Conservation (phyloP, 1,140 invertebrate species). For the Homalodisca vitripennis region DNA sequence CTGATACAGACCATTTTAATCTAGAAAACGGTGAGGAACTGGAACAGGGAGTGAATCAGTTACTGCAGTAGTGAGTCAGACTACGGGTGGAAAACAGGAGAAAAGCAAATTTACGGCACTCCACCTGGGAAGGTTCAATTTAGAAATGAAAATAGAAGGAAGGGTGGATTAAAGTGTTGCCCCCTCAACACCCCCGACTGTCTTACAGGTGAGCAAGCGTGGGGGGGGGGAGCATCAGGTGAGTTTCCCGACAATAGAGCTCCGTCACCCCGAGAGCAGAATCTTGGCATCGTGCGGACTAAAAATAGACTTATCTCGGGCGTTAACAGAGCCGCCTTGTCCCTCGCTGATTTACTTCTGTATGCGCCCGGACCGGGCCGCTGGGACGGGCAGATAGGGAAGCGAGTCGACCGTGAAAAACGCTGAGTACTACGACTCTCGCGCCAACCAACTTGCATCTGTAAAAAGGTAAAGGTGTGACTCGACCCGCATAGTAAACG, state of each 20-base stretch:
- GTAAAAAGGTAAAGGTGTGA: constrained; percentile 11
- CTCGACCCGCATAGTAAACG: no score
- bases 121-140: constrained; percentile 5
- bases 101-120: not conserved
- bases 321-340: no score
- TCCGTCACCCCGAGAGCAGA: no score
- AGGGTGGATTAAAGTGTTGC: not conserved
- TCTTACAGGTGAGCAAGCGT: no score
- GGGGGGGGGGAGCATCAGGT: no score
- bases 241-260: not conserved
- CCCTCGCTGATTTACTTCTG: not conserved
- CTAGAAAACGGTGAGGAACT: no score
- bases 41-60: no score
- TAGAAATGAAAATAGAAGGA: constrained; percentile 16
- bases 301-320: no score
- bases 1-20: no score
- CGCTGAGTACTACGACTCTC: not conserved
- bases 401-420: not conserved
- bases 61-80: no score
- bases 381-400: constrained; percentile 1
- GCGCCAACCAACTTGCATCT: constrained; percentile 4
- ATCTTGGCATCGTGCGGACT: no score
- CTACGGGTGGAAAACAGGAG: no score
- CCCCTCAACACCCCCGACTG: not conserved
- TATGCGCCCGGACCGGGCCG: not conserved